Evolutionary conservation across 2,113 vertebrate species (phyloP).

Genomic region (Rhabdornis inornatus): DNA sequence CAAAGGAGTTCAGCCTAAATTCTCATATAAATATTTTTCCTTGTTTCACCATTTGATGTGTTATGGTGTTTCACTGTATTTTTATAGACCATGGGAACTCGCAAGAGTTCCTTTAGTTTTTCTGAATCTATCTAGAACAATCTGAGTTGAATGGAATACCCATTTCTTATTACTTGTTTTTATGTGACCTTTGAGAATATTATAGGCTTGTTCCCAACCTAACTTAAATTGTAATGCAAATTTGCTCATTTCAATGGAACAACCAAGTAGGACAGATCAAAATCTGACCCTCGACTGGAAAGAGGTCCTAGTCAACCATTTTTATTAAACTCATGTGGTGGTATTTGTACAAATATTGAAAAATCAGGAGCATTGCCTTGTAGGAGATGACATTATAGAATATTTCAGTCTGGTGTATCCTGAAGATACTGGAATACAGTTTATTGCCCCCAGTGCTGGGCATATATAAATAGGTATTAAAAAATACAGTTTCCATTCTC

Average conservation of each 20-base stretch:
- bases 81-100: neutral
- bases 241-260: neutral
- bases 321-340: neutral
- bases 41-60: neutral
- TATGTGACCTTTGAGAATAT: neutral
- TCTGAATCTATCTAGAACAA: neutral
- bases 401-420: neutral
- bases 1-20: neutral
- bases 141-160: neutral
- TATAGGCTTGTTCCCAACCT: neutral
- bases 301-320: neutral
- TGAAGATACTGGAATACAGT: neutral
- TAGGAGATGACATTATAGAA: accelerated
- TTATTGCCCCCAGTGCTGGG: neutral
- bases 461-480: neutral
- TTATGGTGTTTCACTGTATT: neutral
- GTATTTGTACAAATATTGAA: neutral
- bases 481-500: neutral
- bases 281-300: neutral
- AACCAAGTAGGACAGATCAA: neutral
- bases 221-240: neutral
- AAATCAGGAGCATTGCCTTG: neutral
- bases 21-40: neutral
- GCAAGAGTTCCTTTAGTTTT: neutral
- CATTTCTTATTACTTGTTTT: neutral